Base-by-base conservation (phyloP, 2,113 vertebrate genomes). In the Paraplagusia blochii region DNA sequence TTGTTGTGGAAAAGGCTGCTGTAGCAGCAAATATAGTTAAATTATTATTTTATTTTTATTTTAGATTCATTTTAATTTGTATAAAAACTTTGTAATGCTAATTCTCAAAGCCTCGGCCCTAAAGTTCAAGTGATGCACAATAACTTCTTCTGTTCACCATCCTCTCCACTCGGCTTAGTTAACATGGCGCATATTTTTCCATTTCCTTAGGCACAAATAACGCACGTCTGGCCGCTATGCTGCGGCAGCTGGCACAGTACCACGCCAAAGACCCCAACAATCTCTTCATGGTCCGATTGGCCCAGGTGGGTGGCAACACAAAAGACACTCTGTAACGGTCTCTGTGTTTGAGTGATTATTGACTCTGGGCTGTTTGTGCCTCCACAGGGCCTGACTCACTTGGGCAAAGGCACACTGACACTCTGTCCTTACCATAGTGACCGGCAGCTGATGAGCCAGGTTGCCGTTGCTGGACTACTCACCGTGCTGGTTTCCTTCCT, bases 241-340 rank as follows among this genome's bases (percentile, higher is more conserved):
- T 99, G 67, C 88, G 96, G 22, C 97, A 99, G 82, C 89, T 98
- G 19, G 97, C 97, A 18, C 97, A 99, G 69, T 98, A 98, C 85
- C 97, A 99, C 0, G 96, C 96, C 81, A 99, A 99, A 88, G 97
- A 98, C 81, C 97, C 97, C 39, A 99, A 99, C 90, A 99, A 99
- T 66, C 94, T 99, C 73, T 99, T 99, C 88, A 99, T 99, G 96
- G 97, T 98, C 85, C 91, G 96, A 71, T 80, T 99, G 77, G 96
- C 97, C 72, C 96, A 98, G 94, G 96, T 98, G 82, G 47, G 87
- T 64, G 58, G 44, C 47, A 13, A 19, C 35, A 59, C 50, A 53
- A 50, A 44, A 40, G n/a, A 11, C 36, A 14, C 36, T 49, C 8
- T 63, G 36, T 63, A 22, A 44, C 22, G 46, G 15, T 63, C 52